Conservation (phyloP, 30 jellyfish, hydroid and myxozoan species). For the Hydra vulgaris region DNA sequence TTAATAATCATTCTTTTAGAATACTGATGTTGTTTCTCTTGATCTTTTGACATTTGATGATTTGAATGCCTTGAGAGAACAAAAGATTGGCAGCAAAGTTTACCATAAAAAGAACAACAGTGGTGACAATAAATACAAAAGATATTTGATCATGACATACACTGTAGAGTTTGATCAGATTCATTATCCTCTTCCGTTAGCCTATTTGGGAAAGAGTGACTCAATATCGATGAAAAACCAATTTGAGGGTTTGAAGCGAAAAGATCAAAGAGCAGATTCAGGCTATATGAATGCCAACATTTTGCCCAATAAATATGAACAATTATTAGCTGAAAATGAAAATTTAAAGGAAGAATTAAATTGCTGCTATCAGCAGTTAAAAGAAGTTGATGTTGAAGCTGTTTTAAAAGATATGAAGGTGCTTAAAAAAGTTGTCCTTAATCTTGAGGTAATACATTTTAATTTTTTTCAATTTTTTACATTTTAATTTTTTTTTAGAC, state of each 20-base stretch:
- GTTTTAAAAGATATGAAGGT: slow-evolving; percentile 61
- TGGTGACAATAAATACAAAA: slow-evolving; percentile 13
- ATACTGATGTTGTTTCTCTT: slow-evolving; percentile 51
- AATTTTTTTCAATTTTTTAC: not conserved
- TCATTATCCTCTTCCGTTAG: slow-evolving; percentile 77
- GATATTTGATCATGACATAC: slow-evolving; percentile 78
- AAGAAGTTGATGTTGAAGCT: slow-evolving; percentile 26
- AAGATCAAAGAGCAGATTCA: slow-evolving; percentile 3
- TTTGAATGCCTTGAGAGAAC: slow-evolving; percentile 48
- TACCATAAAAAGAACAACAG: not conserved
- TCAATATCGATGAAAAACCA: slow-evolving; percentile 39
- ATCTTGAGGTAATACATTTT: slow-evolving; percentile 48
- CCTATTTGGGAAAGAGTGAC: slow-evolving; percentile 52
- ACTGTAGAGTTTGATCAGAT: slow-evolving; percentile 90
- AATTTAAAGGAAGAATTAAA: slow-evolving; percentile 26
- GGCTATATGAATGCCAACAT: not conserved
- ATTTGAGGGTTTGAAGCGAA: slow-evolving; percentile 23
- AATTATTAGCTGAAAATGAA: slow-evolving; percentile 30
- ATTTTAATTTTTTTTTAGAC: not conserved
- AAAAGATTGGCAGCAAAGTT: slow-evolving; percentile 27
- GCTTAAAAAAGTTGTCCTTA: slow-evolving; percentile 62
- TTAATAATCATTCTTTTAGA: slow-evolving; percentile 44
- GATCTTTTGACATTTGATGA: slow-evolving; percentile 70
- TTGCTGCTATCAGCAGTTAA: slow-evolving; percentile 19
- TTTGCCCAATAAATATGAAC: slow-evolving; percentile 5